These are phyloP conservation scores for Ditula angustiorana DNA, from an alignment of 2,888 invertebrate genomes.

Conservation along the genomic window DNA sequence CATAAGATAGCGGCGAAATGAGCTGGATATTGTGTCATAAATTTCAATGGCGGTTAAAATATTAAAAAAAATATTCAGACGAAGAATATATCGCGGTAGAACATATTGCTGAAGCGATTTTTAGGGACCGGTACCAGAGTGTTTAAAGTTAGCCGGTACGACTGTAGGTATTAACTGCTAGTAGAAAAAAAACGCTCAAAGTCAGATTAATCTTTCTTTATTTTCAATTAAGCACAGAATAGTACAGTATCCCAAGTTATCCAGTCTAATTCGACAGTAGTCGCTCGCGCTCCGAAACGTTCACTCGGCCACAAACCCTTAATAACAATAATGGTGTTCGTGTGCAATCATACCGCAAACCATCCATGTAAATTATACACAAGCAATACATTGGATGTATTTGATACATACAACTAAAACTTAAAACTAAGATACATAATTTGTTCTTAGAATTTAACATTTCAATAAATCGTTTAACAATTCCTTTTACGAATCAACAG, in stretches of 20 bases:
- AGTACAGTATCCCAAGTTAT: slow-evolving; percentile 80
- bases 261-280: slow-evolving; percentile 74
- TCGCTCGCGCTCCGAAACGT: slow-evolving; percentile 67
- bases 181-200: slow-evolving; percentile 49
- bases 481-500: slow-evolving; percentile 58
- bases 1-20: too few species aligned
- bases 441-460: slow-evolving; percentile 67
- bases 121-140: too few species aligned
- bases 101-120: too few species aligned
- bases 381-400: slow-evolving; percentile 40
- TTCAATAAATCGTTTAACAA: slow-evolving; percentile 53
- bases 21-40: too few species aligned
- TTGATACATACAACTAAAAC: slow-evolving; percentile 44
- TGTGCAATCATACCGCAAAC: slow-evolving; percentile 53
- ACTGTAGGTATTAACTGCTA: too few species aligned
- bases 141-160: too few species aligned
- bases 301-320: slow-evolving; percentile 51
- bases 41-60: too few species aligned
- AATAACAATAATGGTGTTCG: slow-evolving; percentile 57
- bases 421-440: slow-evolving; percentile 62
- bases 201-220: slow-evolving; percentile 81
- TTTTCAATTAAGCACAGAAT: slow-evolving; percentile 85
- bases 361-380: slow-evolving; percentile 49
- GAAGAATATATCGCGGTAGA: too few species aligned
- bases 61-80: too few species aligned